A percentile compares a stretch with the other conserved stretches of the same genome.
phyloP scores from a whole-genome alignment of 1,140 invertebrate species.

The Chrysomallon squamiferum region DNA sequence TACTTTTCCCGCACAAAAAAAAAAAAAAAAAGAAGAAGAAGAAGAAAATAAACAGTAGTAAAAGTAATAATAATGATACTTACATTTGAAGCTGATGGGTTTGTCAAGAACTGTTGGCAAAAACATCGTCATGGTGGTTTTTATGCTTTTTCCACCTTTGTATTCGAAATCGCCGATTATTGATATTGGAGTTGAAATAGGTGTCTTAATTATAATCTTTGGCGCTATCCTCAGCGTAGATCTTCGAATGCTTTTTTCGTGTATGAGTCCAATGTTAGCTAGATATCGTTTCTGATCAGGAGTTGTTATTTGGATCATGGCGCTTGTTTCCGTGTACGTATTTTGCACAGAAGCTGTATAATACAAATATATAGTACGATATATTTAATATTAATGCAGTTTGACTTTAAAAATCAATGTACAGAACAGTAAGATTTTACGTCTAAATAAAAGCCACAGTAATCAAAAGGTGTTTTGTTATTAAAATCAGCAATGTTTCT shows the following conservation, averaged over 20 bases:
- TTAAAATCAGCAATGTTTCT: background rate
- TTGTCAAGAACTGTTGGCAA: background rate
- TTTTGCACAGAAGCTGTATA: constrained; percentile 31
- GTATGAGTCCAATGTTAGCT: constrained; percentile 18
- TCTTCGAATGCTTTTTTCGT: constrained; percentile 7
- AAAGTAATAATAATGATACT: too few species aligned
- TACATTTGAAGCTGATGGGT: background rate
- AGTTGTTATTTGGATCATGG: constrained; percentile 17
- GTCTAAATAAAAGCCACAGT: too few species aligned
- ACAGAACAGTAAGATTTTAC: too few species aligned
- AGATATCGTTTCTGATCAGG: constrained; percentile 27
- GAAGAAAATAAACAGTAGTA: too few species aligned
- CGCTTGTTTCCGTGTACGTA: constrained; percentile 23
- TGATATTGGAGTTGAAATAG: background rate
- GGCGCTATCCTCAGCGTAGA: background rate
- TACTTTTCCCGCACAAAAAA: background rate
- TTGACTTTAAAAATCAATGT: too few species aligned
- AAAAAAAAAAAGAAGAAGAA: too few species aligned
- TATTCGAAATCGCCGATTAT: background rate
- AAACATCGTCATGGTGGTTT: background rate
- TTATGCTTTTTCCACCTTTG: background rate
- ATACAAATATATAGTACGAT: too few species aligned
- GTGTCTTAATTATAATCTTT: constrained; percentile 8
- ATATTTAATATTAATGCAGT: too few species aligned
- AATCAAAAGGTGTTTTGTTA: background rate